Percentiles rank a stretch among this genome's conserved stretches.
Conservation (phyloP, 2,797 vertebrate species). For the Scyliorhinus canicula region DNA sequence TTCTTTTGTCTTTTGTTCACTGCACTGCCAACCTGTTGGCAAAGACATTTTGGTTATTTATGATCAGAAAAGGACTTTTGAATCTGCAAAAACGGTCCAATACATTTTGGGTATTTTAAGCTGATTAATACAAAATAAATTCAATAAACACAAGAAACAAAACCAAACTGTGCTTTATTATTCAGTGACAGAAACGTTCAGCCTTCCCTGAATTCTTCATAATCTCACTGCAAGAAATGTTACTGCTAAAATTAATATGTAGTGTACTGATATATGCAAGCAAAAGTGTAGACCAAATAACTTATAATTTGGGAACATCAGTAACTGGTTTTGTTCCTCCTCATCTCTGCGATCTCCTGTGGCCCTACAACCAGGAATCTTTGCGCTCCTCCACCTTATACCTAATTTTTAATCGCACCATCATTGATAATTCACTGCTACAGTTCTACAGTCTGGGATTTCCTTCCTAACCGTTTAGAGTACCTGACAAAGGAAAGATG, state of each 20-base stretch:
- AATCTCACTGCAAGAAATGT: neutral
- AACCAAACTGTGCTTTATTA: neutral
- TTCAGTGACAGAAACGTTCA: neutral
- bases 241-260: neutral
- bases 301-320: neutral
- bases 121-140: neutral
- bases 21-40: slow-evolving; percentile 3
- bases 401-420: neutral
- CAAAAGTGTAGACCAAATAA: neutral
- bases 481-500: neutral
- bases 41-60: slow-evolving; percentile 4
- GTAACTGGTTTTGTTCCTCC: neutral
- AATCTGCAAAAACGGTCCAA: neutral
- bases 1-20: slow-evolving; percentile 5
- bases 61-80: neutral
- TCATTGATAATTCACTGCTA: neutral
- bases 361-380: neutral
- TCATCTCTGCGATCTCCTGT: neutral
- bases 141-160: neutral
- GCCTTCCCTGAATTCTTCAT: neutral
- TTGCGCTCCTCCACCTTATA: neutral
- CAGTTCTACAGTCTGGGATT: neutral
- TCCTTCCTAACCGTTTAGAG: neutral
- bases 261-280: neutral
- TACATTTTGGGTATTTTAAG: neutral